These are phyloP conservation scores for Psilanteris sp. DNA, from an alignment of 1,140 invertebrate genomes.

Conservation along the genomic window DNA sequence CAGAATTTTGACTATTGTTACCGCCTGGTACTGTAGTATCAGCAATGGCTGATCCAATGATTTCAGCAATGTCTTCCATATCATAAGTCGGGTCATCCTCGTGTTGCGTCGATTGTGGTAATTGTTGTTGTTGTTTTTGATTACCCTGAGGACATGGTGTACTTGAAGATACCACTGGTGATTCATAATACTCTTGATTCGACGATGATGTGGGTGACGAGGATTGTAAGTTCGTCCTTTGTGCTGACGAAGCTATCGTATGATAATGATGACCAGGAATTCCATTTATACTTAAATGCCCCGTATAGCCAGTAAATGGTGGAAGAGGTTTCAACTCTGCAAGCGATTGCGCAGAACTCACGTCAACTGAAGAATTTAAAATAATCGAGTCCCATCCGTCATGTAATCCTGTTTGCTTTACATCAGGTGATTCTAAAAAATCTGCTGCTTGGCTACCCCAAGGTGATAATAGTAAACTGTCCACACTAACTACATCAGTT, in stretches of 20 bases:
- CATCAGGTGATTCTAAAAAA: slow-evolving; percentile 74
- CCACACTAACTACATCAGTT: slow-evolving; percentile 77
- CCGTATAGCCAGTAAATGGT: slow-evolving; percentile 91
- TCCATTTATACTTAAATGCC: slow-evolving; percentile 89
- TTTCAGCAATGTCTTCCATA: slow-evolving; percentile 92
- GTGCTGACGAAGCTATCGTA: slow-evolving; percentile 83
- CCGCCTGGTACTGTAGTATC: slow-evolving; percentile 89
- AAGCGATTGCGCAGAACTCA: slow-evolving; percentile 77
- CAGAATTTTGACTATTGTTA: slow-evolving; percentile 83
- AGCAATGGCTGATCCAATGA: slow-evolving; percentile 93
- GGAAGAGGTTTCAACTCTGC: slow-evolving; percentile 92
- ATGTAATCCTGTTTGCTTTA: slow-evolving; percentile 77
- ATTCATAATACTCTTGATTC: slow-evolving; percentile 76
- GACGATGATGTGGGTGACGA: slow-evolving; percentile 76
- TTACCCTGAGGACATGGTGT: slow-evolving; percentile 75
- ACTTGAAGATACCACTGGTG: slow-evolving; percentile 76
- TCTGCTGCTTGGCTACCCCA: slow-evolving; percentile 81
- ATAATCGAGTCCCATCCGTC: slow-evolving; percentile 79
- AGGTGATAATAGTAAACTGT: slow-evolving; percentile 81
- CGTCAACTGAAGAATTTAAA: slow-evolving; percentile 75
- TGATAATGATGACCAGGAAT: slow-evolving; percentile 93
- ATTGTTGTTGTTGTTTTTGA: slow-evolving; percentile 75
- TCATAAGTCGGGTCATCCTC: slow-evolving; percentile 81
- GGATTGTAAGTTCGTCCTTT: slow-evolving; percentile 71
- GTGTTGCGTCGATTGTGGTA: slow-evolving; percentile 82